These are phyloP conservation scores for Myocastor coypus DNA, from an alignment of 2,113 vertebrate species.

Conservation along the genomic window DNA sequence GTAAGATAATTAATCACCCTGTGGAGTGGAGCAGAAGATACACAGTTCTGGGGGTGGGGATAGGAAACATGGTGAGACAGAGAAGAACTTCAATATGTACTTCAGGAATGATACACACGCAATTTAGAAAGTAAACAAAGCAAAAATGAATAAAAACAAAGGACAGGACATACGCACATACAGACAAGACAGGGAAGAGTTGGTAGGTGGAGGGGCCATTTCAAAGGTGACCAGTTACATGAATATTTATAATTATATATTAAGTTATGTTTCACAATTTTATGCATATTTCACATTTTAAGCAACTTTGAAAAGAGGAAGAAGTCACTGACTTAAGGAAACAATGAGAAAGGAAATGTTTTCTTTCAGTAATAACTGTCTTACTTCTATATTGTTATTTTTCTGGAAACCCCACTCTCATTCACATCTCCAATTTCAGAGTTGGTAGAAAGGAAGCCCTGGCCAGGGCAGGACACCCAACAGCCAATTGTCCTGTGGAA, in stretches of 20 bases:
- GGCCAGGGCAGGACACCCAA: not conserved
- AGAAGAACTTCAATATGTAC: not conserved
- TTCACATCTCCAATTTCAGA: not conserved
- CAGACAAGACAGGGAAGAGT: not conserved
- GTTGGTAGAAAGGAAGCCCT: not conserved
- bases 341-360: slow-evolving; percentile 14
- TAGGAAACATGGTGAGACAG: not conserved
- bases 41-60: not conserved
- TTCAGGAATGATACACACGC: not conserved
- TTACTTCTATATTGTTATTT: no score
- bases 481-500: not conserved
- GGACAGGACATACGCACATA: not conserved
- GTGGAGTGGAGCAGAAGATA: not conserved
- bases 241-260: not conserved
- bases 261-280: not conserved
- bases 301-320: slow-evolving; percentile 26
- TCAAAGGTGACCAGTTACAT: not conserved
- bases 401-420: not conserved
- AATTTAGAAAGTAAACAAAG: not conserved
- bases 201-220: not conserved
- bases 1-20: not conserved
- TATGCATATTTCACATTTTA: slow-evolving; percentile 30
- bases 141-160: not conserved
- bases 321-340: slow-evolving; percentile 18
- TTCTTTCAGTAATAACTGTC: no score